Base-by-base conservation (phyloP, 2,113 vertebrate genomes). In the Willisornis vidua region DNA sequence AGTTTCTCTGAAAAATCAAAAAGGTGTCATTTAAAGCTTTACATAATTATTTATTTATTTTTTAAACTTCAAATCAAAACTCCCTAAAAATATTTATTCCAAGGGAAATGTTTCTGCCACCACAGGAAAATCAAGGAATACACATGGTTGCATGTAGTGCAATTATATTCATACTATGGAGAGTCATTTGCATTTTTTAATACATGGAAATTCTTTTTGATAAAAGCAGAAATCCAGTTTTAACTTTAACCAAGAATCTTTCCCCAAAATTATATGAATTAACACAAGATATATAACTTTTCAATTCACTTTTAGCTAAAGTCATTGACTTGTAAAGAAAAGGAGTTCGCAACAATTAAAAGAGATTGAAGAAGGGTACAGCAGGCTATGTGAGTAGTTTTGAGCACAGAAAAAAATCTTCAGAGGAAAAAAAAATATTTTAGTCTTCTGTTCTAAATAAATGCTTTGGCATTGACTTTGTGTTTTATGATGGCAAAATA, bases 1-100 rank as follows among this genome's bases (percentile, higher is more conserved):
- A 90, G 31, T 51, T 48, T 72, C 29, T 76, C 49, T 92, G 70
- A 77, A 85, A 94, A 90, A 73, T 96, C 51, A 92, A 51, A 46
- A 85, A 77, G 22, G 26, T 15, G 91, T 14, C 29, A 91, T 79
- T 54, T 86, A 73, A 87, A 88, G 18, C 22, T 67, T 72, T 14
- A 31, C 4, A 54, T 43, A 17, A 4, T 49, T 55, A 14, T 52
- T 4, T 8, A 19, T 63, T 37, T 14, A 45, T 39, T 62, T 57
- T 29, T 65, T 63, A 59, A 10, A 41, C 7, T 94, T 90, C 59
- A 83, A 61, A 67, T 49, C 29, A 68, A 67, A 94, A 41, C 37
- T 66, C 85, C 51, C 18, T 81, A 37, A 81, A 52, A 94, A 54
- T 10, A 81, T 55, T 88, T 61, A 74, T 84, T 95, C 55, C 14